A percentile compares a stretch with the other conserved stretches of the same genome.
phyloP scores from a whole-genome alignment of 2,113 vertebrate genomes.

The Seriola rivoliana region DNA sequence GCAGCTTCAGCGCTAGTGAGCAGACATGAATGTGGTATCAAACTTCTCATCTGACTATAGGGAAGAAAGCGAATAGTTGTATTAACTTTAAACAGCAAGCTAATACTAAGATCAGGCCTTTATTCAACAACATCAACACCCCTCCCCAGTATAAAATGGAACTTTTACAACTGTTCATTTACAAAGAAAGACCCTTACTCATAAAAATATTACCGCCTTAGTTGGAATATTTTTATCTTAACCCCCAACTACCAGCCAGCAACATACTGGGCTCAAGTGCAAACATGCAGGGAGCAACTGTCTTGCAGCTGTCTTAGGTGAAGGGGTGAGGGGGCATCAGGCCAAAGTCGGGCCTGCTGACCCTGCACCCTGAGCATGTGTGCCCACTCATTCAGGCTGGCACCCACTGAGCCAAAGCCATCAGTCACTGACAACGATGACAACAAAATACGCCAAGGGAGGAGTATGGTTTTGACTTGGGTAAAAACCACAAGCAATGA shows the following conservation, averaged over 20 bases:
- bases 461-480: conserved; percentile 48
- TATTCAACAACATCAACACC: background rate
- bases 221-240: conserved; percentile 54
- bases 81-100: background rate
- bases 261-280: conserved; percentile 41
- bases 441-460: conserved; percentile 50
- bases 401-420: conserved; percentile 49
- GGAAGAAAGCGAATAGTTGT: too few species aligned
- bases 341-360: conserved; percentile 47
- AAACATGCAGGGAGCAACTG: conserved; percentile 53
- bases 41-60: background rate
- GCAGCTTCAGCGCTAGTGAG: background rate
- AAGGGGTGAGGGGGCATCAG: conserved; percentile 37
- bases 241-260: conserved; percentile 11
- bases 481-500: conserved; percentile 65
- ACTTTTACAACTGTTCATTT: conserved; percentile 21
- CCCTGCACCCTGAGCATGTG: conserved; percentile 54
- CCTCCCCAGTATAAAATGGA: background rate
- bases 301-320: conserved; percentile 67
- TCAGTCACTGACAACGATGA: conserved; percentile 54
- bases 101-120: background rate
- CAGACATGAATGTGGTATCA: background rate
- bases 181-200: background rate
- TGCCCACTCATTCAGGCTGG: conserved; percentile 53
- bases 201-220: conserved; percentile 36